Conservation (phyloP, 1,140 invertebrate species). For the Phthorimaea operculella region DNA sequence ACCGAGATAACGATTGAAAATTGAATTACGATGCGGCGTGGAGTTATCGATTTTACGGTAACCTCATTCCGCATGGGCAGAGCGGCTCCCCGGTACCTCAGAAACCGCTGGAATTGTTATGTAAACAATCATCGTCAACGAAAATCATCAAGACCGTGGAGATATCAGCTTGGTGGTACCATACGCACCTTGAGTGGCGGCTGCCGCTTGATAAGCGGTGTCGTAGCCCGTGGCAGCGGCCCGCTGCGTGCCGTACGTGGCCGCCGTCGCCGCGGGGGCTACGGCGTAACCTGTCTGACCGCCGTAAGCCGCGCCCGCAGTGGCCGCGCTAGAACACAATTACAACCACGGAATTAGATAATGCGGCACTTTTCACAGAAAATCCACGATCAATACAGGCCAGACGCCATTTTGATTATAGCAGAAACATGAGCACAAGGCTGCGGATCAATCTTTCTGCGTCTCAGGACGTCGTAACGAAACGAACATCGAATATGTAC, state of each 20-base stretch:
- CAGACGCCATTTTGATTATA: constrained; percentile 61
- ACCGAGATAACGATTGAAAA: not conserved
- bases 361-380: constrained; percentile 22
- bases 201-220: constrained; percentile 78
- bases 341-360: constrained; percentile 17
- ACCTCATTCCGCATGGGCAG: not conserved
- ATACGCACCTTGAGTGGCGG: constrained; percentile 75
- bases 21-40: constrained; percentile 12
- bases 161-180: not conserved
- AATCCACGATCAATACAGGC: constrained; percentile 49
- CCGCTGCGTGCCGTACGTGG: constrained; percentile 81
- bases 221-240: constrained; percentile 81
- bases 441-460: constrained; percentile 24
- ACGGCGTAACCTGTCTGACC: constrained; percentile 86
- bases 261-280: constrained; percentile 79
- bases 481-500: constrained; percentile 13
- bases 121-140: not conserved
- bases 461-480: constrained; percentile 8
- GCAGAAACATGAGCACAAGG: constrained; percentile 47
- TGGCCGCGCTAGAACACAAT: constrained; percentile 64
- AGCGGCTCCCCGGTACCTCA: not conserved
- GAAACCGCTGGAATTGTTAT: not conserved
- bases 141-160: not conserved
- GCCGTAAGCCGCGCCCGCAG: constrained; percentile 79
- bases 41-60: constrained; percentile 18